Evolutionary conservation across 2,113 vertebrate genomes (phyloP), one percentile per base, ranked within the genome.

Genomic region (Siniperca chuatsi): DNA sequence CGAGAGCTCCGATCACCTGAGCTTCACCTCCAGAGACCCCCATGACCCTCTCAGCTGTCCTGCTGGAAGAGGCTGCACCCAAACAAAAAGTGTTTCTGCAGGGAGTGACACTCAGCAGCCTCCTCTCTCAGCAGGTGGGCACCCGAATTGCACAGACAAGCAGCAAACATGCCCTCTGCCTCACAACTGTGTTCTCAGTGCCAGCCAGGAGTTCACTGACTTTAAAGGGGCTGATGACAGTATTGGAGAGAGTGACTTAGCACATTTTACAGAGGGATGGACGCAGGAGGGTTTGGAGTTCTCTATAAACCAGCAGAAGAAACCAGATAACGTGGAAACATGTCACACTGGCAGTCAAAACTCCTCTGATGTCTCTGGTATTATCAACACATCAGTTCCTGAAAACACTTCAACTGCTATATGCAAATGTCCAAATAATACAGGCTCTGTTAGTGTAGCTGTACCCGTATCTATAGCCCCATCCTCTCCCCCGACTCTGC

Each of bases 1-100:
- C 54, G 98, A 98, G 89, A 99, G 97, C 93, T 97, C 96, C 6
- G 98, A 99, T 82, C 98, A 97, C 89, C 96, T 99, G 75, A 96
- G 89, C 89, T 72, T 88, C 78, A 85, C 60, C 18, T 93, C 90
- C 92, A 96, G 93, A 87, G 97, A 97, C 37, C 80, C 87, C 69
- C 95, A 95, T 16, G 95, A 95, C 69, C 89, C 91, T 78, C 79
- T 90, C 16, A 85, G 4, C 1, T 95, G 92, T 80, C 64, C 82
- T n/a, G 8, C 82, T 8, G 91, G 85, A 40, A 90, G 85, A 87
- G 84, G 84, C 78, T 82, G 70, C 73, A 16, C 87, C 37, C 92
- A 94, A 88, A 94, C 93, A 94, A 97, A 94, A 93, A 94, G 96
- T 96, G 94, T 96, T 95, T 95, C 96, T 92, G 81, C 58, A 2